A percentile compares a stretch with the other conserved stretches of the same genome.
Conservation (phyloP, 2,888 invertebrate genomes). For the Isoperla grammatica region DNA sequence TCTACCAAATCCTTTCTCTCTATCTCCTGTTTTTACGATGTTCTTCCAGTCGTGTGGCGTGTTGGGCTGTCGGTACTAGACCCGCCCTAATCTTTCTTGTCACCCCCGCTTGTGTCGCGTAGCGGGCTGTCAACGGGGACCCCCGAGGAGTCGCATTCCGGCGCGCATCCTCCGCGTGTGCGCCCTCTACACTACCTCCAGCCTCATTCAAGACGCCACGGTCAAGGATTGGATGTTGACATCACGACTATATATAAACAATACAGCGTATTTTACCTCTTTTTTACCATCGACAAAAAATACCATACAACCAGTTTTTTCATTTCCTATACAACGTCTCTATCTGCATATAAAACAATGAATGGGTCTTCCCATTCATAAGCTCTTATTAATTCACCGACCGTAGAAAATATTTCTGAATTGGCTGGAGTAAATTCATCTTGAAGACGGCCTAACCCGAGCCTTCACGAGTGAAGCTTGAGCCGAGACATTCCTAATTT, state of each 20-base stretch:
- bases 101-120: too few species aligned
- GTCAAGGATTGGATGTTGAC: background rate
- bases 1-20: slow-evolving; percentile 3
- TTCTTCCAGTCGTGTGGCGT: slow-evolving; percentile 8
- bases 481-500: too few species aligned
- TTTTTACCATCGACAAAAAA: slow-evolving; percentile 13
- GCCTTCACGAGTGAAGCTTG: too few species aligned
- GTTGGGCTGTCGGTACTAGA: background rate
- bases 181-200: too few species aligned
- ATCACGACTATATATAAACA: slow-evolving; percentile 14
- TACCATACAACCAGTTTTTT: slow-evolving; percentile 8
- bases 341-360: slow-evolving; percentile 16
- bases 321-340: background rate
- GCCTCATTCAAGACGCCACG: too few species aligned
- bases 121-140: too few species aligned
- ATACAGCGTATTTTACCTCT: background rate
- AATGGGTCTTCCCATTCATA: slow-evolving; percentile 14
- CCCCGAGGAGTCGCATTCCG: too few species aligned
- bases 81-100: slow-evolving; percentile 7
- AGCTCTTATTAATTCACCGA: slow-evolving; percentile 13
- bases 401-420: background rate
- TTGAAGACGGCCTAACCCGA: background rate
- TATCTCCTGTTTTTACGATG: too few species aligned
- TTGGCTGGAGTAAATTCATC: background rate
- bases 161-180: too few species aligned